Evolutionary conservation across 2,888 invertebrate genomes (phyloP), one percentile per base, ranked within the genome.

Genomic region (Drosophila fulvimacula): DNA sequence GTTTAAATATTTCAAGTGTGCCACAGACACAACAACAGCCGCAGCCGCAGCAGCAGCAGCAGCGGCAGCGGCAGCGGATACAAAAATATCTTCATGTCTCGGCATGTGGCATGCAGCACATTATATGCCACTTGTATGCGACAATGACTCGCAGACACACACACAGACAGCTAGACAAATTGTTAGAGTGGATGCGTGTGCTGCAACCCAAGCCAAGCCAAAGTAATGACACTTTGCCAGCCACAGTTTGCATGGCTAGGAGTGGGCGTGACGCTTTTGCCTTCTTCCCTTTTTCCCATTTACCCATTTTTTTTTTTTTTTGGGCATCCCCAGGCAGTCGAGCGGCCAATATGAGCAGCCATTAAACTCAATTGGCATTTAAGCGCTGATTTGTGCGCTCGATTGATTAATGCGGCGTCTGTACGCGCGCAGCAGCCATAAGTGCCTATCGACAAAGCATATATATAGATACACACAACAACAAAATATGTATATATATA

Each of bases 1-100:
- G 88, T 55, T 84, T 82, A 82, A 82, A 82, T 87, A 82, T 84
- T 82, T 82, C 82, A 79, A 82, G 88, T 82, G 74, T 61, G 67
- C 52, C 66, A 67, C 80, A 76, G 69, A 61, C 79, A 64, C 60
- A 57, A 60, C 56, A 72, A 49, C 71, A 64, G 38, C 41, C 30
- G 19, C 49, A 44, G 55, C 32, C 56, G 32, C 49, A 57, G 27
- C 27, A 5, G 61, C 41, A 58, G 24, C 51, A 51, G 46, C 56
- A 36, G 42, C 46, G 52, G 48, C 57, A 24, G 30, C 42, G 34
- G 27, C 49, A 24, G 30, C 42, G 34, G 27, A 46, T 52, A 52
- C 52, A 52, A 52, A 52, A 71, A 56, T 74, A 63, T 65, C 69
- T 64, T 66, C 69, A 63, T 76, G 82, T 76, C 76, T 76, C 51